Evolutionary conservation across 2,888 invertebrate species (phyloP).

Genomic region (Oxystoma pomonae): DNA sequence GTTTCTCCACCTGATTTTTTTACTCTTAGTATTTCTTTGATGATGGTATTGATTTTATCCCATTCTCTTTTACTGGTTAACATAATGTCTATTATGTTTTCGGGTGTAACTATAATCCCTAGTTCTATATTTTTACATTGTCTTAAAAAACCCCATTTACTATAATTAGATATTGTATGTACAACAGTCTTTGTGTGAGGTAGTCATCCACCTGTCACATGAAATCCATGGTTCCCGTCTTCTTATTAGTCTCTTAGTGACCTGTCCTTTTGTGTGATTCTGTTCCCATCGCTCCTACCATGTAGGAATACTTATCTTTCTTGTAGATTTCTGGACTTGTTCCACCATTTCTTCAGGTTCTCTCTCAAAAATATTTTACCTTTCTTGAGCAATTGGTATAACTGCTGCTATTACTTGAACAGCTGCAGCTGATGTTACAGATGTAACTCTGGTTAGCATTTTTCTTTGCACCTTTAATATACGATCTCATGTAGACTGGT

Average conservation of each 20-base stretch:
- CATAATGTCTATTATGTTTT: no score
- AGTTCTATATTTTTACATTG: no score
- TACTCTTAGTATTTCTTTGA: no score
- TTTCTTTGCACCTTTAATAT: slow-evolving; percentile 13
- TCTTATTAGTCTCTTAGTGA: background rate
- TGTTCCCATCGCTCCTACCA: background rate
- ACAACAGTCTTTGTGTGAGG: background rate
- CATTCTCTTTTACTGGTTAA: no score
- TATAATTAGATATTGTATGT: no score
- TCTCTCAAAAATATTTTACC: background rate
- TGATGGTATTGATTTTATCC: no score
- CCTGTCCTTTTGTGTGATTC: background rate
- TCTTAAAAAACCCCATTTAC: no score
- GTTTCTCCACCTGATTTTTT: no score
- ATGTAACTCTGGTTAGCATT: slow-evolving; percentile 4
- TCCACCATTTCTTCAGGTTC: background rate
- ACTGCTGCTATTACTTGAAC: slow-evolving; percentile 14
- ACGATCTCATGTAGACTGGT: slow-evolving; percentile 15
- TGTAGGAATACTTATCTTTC: background rate
- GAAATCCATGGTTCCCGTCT: background rate
- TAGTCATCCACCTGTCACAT: background rate
- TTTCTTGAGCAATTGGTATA: slow-evolving; percentile 11
- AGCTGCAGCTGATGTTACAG: slow-evolving; percentile 15
- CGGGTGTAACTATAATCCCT: no score
- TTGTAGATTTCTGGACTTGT: background rate